phyloP scores from a whole-genome alignment of 2,113 vertebrate genomes.

The Cheilinus undulatus region DNA sequence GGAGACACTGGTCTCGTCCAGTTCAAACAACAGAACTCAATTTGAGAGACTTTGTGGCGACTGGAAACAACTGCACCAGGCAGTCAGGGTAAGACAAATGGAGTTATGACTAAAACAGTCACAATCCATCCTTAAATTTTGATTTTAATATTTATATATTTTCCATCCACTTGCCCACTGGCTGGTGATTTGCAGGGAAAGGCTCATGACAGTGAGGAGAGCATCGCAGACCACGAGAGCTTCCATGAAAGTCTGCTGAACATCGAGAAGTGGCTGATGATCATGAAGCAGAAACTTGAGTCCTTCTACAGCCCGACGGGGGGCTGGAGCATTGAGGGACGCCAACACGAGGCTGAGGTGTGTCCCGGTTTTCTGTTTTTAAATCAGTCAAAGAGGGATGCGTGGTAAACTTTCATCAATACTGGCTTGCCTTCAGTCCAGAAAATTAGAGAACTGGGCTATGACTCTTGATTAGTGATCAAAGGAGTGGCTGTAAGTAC shows the following conservation, averaged over 20 bases:
- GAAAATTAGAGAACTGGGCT: too few species aligned
- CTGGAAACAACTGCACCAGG: slow-evolving; percentile 81
- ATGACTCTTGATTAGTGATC: too few species aligned
- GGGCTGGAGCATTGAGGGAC: slow-evolving; percentile 73
- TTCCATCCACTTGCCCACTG: too few species aligned
- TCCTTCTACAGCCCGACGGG: slow-evolving; percentile 70
- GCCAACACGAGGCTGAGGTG: slow-evolving; percentile 86
- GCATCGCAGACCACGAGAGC: slow-evolving; percentile 81
- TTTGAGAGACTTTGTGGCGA: slow-evolving; percentile 84
- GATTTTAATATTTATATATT: too few species aligned
- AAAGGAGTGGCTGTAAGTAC: too few species aligned
- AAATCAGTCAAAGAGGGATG: too few species aligned
- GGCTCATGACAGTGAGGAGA: slow-evolving; percentile 73
- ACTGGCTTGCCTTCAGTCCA: too few species aligned
- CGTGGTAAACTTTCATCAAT: too few species aligned
- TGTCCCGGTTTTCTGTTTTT: too few species aligned
- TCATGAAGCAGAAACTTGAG: slow-evolving; percentile 84
- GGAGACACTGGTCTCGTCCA: slow-evolving; percentile 84
- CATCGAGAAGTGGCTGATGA: slow-evolving; percentile 87
- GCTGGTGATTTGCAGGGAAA: slow-evolving; percentile 60
- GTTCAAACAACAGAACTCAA: slow-evolving; percentile 81
- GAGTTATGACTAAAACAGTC: neutral
- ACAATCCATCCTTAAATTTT: too few species aligned
- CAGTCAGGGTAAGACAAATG: slow-evolving; percentile 81
- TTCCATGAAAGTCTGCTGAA: slow-evolving; percentile 86